Conservation (phyloP, 1,140 invertebrate species). For the Trachymyrmex septentrionalis region DNA sequence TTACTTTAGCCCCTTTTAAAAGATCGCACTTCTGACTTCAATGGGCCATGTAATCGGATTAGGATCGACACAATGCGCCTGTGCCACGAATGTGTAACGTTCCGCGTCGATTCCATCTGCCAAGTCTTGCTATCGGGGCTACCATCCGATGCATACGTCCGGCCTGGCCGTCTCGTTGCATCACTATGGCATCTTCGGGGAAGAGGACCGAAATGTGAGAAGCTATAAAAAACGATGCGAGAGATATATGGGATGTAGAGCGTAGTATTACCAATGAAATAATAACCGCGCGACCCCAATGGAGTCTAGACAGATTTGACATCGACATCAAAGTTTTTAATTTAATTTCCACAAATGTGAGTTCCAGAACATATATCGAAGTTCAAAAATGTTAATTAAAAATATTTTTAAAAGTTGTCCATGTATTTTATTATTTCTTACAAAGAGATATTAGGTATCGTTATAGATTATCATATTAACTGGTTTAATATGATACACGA, state of each 20-base stretch:
- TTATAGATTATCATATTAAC: not conserved
- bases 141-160: constrained; percentile 52
- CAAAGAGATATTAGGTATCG: not conserved
- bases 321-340: not conserved
- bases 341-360: not conserved
- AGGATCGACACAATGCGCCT: constrained; percentile 80
- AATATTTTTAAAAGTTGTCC: not conserved
- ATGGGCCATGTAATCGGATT: constrained; percentile 86
- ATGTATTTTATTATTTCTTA: not conserved
- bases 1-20: constrained; percentile 83
- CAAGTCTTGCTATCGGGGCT: constrained; percentile 61
- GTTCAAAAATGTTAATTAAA: not conserved
- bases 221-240: not conserved
- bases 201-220: not conserved
- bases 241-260: not conserved
- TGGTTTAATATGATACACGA: not conserved
- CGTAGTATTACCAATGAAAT: not conserved
- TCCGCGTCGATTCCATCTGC: constrained; percentile 82
- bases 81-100: constrained; percentile 75
- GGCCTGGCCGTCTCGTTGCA: not conserved
- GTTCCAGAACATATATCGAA: too few species aligned
- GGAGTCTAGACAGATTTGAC: not conserved
- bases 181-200: constrained; percentile 10
- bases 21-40: constrained; percentile 86
- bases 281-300: not conserved